These are phyloP conservation scores for Neodiprion virginianus DNA, from an alignment of 1,140 invertebrate species.

Conservation along the genomic window DNA sequence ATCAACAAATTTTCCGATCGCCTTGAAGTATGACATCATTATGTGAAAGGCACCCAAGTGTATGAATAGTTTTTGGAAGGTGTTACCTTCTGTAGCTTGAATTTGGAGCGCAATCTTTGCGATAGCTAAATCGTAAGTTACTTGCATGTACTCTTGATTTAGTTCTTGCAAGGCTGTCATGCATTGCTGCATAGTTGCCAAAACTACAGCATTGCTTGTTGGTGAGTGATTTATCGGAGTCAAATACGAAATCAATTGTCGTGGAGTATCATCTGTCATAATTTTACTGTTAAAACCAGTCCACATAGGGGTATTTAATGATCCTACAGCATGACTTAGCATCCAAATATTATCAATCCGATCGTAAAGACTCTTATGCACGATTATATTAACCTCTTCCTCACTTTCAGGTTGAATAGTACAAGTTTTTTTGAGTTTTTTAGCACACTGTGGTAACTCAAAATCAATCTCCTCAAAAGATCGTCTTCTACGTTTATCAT, in stretches of 20 bases:
- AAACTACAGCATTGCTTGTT: conserved; percentile 43
- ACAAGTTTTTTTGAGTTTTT: conserved; percentile 25
- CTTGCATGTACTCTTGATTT: conserved; percentile 42
- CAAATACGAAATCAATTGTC: conserved; percentile 47
- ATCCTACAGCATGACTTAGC: conserved; percentile 19
- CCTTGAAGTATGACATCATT: conserved; percentile 61
- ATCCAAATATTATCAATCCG: conserved; percentile 24
- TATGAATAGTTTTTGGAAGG: conserved; percentile 57
- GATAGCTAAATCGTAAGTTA: conserved; percentile 51
- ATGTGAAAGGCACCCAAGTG: conserved; percentile 60
- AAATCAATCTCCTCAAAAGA: conserved; percentile 12
- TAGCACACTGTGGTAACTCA: conserved; percentile 24
- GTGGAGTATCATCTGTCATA: conserved; percentile 27
- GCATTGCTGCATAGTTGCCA: conserved; percentile 48
- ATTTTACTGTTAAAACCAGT: conserved; percentile 31
- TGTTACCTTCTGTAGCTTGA: conserved; percentile 42
- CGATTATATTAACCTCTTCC: background rate
- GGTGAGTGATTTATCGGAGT: conserved; percentile 50
- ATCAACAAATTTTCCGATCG: conserved; percentile 56
- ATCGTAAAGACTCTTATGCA: conserved; percentile 16
- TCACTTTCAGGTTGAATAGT: background rate
- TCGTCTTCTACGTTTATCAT: conserved; percentile 8
- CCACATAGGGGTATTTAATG: conserved; percentile 34
- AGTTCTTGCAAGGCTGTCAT: conserved; percentile 40
- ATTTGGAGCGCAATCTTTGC: conserved; percentile 55